Evolutionary conservation across 2,888 invertebrate genomes (phyloP).

Genomic region (Mystacides longicornis): DNA sequence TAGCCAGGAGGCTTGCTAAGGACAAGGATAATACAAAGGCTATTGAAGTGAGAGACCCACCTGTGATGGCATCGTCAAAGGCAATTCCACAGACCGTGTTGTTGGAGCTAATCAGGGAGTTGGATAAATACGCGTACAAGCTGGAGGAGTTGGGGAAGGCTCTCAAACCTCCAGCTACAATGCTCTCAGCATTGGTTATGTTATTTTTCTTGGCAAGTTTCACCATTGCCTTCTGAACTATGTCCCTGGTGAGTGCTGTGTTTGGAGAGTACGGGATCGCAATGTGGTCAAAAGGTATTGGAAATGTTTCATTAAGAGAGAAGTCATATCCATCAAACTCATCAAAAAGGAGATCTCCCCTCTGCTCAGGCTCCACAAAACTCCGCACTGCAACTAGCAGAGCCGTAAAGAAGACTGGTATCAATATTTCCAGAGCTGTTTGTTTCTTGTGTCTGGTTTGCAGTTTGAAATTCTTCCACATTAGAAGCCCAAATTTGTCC

Average conservation of each 20-base stretch:
- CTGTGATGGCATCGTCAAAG: background rate
- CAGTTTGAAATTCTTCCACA: constrained; percentile 79
- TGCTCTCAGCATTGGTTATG: background rate
- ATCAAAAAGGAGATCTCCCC: constrained; percentile 4
- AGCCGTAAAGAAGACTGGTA: constrained; percentile 59
- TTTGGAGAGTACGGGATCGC: background rate
- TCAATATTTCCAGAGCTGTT: constrained; percentile 57
- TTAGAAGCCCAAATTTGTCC: constrained; percentile 59
- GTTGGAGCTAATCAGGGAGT: background rate
- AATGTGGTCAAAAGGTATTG: background rate
- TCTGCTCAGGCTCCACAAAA: constrained; percentile 51
- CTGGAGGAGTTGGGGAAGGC: background rate
- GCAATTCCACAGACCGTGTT: background rate
- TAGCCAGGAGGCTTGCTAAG: background rate
- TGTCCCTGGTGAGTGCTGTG: background rate
- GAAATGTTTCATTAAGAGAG: background rate
- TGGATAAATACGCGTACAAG: background rate
- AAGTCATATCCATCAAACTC: constrained; percentile 7
- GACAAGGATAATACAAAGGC: too few species aligned
- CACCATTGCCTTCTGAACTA: background rate
- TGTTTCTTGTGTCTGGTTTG: constrained; percentile 66
- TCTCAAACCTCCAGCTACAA: background rate
- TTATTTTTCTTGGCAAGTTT: background rate
- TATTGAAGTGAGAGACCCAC: background rate
- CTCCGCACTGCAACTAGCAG: constrained; percentile 64